Base-by-base conservation (phyloP, 2,113 vertebrate species). In the Psophia crepitans region DNA sequence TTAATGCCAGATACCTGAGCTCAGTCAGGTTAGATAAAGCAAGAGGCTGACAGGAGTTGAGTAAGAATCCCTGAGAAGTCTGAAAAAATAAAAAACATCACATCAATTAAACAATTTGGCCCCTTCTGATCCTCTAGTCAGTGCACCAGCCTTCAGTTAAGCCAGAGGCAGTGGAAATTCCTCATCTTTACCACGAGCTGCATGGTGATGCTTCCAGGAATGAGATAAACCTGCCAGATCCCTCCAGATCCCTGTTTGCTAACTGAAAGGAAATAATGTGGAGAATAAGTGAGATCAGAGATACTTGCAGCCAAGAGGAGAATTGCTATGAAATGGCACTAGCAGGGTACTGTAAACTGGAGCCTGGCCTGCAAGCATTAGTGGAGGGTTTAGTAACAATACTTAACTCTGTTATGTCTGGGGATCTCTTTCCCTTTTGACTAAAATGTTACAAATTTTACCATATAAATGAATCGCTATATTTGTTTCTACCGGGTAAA, bases 361-460 rank as follows among this genome's bases (percentile, higher is more conserved):
- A 85, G 98, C 98, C 98, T 97, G 98, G 96, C 97, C 98, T 95
- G 98, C 97, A 98, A 98, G 98, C 97, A 84, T 97, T 91, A 95
- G 87, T 86, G 90, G 89, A 91, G 87, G 73, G 93, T 95, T 97
- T 97, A 91, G 81, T 96, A 95, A 75, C 74, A 70, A 88, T 44
- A 78, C 49, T 58, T 77, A 89, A 73, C 68, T 92, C 93, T 87
- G 81, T 91, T 96, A 90, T 44, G 51, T 53, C 54, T 70, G 91
- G 37, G 41, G 58, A 83, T 68, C 66, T 94, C 88, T 91, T 82
- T 84, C 75, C 84, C 49, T 92, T 74, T 74, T 43, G 56, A 61
- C 83, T 96, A 94, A 96, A 90, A 80, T 41, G 84, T 90, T 96
- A 96, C 41, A 68, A 41, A 88, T 70, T 33, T 93, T 87, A 90